A percentile compares a stretch with the other conserved stretches of the same genome.
Evolutionary conservation across 2,888 invertebrate species (phyloP).

Genomic region (Trichogramma evanescens): DNA sequence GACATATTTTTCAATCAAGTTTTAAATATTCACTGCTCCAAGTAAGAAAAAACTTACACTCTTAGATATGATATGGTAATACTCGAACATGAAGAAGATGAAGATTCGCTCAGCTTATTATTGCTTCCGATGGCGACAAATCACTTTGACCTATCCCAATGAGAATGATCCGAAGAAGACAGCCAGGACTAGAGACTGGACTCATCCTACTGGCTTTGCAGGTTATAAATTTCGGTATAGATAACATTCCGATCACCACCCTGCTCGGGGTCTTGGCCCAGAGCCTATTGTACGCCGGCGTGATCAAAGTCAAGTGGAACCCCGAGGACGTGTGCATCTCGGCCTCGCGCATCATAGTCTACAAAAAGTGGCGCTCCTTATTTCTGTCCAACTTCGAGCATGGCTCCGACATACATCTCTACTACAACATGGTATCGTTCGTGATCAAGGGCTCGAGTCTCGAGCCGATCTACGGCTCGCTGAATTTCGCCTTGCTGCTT

Average conservation of each 20-base stretch:
- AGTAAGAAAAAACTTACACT: too few species aligned
- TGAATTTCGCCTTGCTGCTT: constrained; percentile 51
- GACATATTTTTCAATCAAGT: too few species aligned
- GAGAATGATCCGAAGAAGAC: constrained; percentile 28
- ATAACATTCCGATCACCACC: constrained; percentile 53
- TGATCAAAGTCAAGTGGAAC: constrained; percentile 49
- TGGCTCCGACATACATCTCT: constrained; percentile 57
- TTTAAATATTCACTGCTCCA: too few species aligned
- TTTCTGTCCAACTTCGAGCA: constrained; percentile 54
- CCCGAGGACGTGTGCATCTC: constrained; percentile 52
- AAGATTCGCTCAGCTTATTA: too few species aligned
- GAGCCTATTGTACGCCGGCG: constrained; percentile 49
- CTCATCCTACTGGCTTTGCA: constrained; percentile 36
- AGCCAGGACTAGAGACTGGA: constrained; percentile 37
- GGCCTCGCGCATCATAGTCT: constrained; percentile 45
- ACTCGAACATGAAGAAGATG: too few species aligned
- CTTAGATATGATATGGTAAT: too few species aligned
- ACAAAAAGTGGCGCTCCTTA: constrained; percentile 48
- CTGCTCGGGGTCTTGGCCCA: constrained; percentile 46
- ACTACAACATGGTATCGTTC: constrained; percentile 60
- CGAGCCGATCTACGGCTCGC: constrained; percentile 51
- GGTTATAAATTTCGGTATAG: constrained; percentile 44
- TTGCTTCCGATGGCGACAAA: not conserved
- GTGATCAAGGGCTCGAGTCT: constrained; percentile 54
- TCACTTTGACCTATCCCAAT: constrained; percentile 28